Base-by-base conservation (phyloP, 2,888 invertebrate species). In the Adelphocoris suturalis region DNA sequence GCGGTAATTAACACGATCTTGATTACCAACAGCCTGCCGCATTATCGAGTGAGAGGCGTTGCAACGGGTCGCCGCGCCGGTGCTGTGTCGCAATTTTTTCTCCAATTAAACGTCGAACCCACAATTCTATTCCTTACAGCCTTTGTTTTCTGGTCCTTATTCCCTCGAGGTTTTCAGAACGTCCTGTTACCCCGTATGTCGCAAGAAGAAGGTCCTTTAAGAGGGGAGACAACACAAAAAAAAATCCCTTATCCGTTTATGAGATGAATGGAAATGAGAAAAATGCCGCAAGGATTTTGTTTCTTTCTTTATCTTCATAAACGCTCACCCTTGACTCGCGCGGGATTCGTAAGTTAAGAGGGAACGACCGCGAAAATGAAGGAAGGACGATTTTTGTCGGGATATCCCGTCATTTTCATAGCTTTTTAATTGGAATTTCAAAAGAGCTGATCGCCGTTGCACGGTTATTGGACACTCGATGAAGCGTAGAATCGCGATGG, bases 31-130 rank as follows among this genome's bases (percentile, higher is more conserved):
- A 12, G 37, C 5, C 37, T 13, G 78, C 7, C 37, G 37, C 13
- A 16, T 46, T 78, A 28, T 28, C 28, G 78, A 46, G 28, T n/a
- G 46, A 46, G 28, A 28, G 78, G 78, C 78, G 46, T 78, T 78
- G 78, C 78, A 78, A 78, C 78, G 78, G 78, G 78, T 78, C 78
- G 78, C 46, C 46, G 78, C 78, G 23, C 2, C 37, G 27, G 27
- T n/a, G 76, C 46, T 78, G n/a, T 78, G 28, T 28, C 78, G 78
- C 78, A 78, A 78, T 78, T 78, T 78, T 78, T 78, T 78, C 46
- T 78, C 78, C 78, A 78, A 78, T 78, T 78, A 78, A 78, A 78
- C 78, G 61, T 11, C 19, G 16, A 16, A 61, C 61, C 61, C 61
- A 19, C 61, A 19, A 19, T 16, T 19, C 19, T 61, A 19, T 61